Evolutionary conservation across 2,113 vertebrate genomes (phyloP).

Genomic region (Sander lucioperca): DNA sequence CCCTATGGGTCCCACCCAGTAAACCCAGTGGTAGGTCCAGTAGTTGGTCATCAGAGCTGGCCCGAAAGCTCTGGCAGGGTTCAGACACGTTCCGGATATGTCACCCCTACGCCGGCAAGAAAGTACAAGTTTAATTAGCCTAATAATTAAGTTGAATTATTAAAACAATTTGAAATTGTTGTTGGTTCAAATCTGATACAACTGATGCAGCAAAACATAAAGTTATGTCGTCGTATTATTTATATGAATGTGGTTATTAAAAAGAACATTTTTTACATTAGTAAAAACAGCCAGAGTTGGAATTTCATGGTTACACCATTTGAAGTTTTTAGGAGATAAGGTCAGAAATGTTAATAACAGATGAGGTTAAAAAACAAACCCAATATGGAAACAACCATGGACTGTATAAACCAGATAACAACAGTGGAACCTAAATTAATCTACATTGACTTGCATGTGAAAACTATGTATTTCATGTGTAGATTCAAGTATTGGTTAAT

Average conservation of each 20-base stretch:
- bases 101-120: conserved; percentile 71
- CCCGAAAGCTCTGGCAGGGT: conserved; percentile 85
- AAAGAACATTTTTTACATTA: background rate
- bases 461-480: background rate
- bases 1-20: conserved; percentile 83
- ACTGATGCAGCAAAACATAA: too few species aligned
- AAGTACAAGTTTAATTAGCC: too few species aligned
- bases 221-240: background rate
- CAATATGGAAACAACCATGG: too few species aligned
- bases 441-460: background rate
- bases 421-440: background rate
- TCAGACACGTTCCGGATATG: conserved; percentile 85
- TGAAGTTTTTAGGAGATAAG: background rate
- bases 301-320: background rate
- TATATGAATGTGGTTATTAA: background rate
- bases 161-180: background rate
- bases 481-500: background rate
- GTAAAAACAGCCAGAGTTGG: background rate
- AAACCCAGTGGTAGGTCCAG: conserved; percentile 87
- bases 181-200: background rate
- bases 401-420: too few species aligned
- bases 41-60: conserved; percentile 82
- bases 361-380: too few species aligned
- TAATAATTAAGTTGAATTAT: too few species aligned
- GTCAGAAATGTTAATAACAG: background rate